Evolutionary conservation across 2,888 invertebrate genomes (phyloP).

Genomic region (Ophioninae sp.): DNA sequence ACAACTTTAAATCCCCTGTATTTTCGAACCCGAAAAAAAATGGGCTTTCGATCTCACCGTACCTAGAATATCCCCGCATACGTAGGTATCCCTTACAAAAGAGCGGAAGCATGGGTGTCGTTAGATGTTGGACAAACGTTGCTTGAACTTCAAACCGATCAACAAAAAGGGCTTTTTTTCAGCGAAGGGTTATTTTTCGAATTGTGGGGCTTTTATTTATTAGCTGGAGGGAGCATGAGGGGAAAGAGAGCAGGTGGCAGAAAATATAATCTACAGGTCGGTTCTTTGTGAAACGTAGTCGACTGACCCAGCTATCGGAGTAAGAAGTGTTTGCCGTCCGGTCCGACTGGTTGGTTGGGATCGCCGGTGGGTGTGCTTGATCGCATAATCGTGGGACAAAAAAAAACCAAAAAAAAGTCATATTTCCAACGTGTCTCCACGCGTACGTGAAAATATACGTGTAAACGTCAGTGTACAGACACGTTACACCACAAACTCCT

Average conservation of each 20-base stretch:
- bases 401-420: conserved; percentile 23
- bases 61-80: background rate
- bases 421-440: conserved; percentile 19
- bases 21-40: no score
- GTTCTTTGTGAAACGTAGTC: conserved; percentile 56
- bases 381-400: conserved; percentile 52
- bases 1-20: no score
- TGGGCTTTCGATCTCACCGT: conserved; percentile 3
- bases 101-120: conserved; percentile 38
- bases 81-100: background rate
- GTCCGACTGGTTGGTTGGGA: conserved; percentile 57
- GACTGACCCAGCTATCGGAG: conserved; percentile 60
- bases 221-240: background rate
- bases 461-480: background rate
- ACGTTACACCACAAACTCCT: conserved; percentile 5
- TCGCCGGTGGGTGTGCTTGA: conserved; percentile 56
- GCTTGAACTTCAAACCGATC: background rate
- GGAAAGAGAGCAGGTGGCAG: conserved; percentile 56
- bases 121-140: conserved; percentile 6
- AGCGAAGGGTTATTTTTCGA: background rate
- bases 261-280: conserved; percentile 14
- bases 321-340: conserved; percentile 56
- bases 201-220: background rate
- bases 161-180: background rate
- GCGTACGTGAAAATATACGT: background rate